Evolutionary conservation across 2,113 vertebrate species (phyloP).

Genomic region (Toxotes chatareus): DNA sequence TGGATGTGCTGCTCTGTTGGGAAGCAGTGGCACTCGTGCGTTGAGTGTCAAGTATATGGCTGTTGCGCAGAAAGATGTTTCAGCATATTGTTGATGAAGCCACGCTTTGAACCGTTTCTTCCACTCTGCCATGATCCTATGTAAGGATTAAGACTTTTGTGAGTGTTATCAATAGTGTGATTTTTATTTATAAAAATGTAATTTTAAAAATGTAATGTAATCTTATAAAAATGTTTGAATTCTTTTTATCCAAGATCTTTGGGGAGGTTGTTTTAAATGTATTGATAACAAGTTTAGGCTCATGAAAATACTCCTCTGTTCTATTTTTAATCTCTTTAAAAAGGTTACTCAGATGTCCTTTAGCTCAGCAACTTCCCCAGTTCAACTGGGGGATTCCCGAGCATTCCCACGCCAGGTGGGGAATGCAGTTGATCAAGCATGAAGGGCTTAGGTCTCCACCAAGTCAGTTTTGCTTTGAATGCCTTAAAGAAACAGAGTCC

Average conservation of each 20-base stretch:
- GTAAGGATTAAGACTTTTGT: neutral
- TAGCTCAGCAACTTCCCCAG: neutral
- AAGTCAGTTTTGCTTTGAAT: neutral
- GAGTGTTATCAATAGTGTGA: neutral
- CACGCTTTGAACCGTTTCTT: too few species aligned
- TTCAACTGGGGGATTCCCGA: neutral
- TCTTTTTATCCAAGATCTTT: neutral
- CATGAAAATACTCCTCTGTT: neutral
- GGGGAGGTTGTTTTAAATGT: neutral
- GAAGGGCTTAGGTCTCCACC: neutral
- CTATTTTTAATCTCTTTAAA: neutral
- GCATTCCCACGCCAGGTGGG: conserved; percentile 10
- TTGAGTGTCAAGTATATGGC: too few species aligned
- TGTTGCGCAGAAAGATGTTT: too few species aligned
- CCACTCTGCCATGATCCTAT: too few species aligned
- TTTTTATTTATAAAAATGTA: neutral
- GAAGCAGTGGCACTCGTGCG: too few species aligned
- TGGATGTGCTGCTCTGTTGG: too few species aligned
- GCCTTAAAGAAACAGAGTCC: neutral
- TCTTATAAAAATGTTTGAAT: neutral
- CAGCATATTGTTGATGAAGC: too few species aligned
- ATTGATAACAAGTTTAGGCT: neutral
- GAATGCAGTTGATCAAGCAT: conserved; percentile 13
- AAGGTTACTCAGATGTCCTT: neutral
- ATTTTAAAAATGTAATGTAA: neutral